Evolutionary conservation across 2,888 invertebrate species (phyloP).

Genomic region (Aphodius sticticus): DNA sequence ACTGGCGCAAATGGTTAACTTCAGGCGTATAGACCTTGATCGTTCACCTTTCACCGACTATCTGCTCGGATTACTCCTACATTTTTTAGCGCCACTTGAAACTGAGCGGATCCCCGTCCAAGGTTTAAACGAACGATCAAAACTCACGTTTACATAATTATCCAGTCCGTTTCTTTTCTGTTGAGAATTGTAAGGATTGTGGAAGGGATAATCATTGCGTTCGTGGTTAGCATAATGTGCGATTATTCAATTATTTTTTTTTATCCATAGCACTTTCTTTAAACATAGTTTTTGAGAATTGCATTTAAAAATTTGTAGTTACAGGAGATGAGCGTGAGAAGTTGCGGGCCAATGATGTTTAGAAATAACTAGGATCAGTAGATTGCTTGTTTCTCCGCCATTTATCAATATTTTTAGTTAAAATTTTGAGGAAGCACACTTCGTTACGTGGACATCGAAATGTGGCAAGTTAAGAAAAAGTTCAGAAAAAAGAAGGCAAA

Average conservation of each 20-base stretch:
- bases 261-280: too few relatives aligned
- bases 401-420: too few relatives aligned
- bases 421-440: too few relatives aligned
- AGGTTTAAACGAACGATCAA: background rate
- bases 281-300: too few relatives aligned
- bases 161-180: background rate
- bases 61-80: slow-evolving; percentile 14
- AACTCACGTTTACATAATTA: background rate
- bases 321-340: too few relatives aligned
- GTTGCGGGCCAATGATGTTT: too few relatives aligned
- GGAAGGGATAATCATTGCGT: background rate
- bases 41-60: slow-evolving; percentile 21
- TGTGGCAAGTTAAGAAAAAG: too few relatives aligned
- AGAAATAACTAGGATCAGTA: too few relatives aligned
- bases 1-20: background rate
- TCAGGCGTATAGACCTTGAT: slow-evolving; percentile 17
- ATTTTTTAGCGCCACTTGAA: slow-evolving; percentile 8
- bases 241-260: background rate
- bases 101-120: background rate
- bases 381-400: too few relatives aligned
- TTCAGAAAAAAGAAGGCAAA: too few relatives aligned
- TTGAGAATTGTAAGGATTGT: background rate
- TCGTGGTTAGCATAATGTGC: background rate
- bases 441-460: too few relatives aligned
- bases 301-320: too few relatives aligned